Evolutionary conservation across 92 coral and sea anemone species (phyloP).

Genomic region (Heteractis magnifica): DNA sequence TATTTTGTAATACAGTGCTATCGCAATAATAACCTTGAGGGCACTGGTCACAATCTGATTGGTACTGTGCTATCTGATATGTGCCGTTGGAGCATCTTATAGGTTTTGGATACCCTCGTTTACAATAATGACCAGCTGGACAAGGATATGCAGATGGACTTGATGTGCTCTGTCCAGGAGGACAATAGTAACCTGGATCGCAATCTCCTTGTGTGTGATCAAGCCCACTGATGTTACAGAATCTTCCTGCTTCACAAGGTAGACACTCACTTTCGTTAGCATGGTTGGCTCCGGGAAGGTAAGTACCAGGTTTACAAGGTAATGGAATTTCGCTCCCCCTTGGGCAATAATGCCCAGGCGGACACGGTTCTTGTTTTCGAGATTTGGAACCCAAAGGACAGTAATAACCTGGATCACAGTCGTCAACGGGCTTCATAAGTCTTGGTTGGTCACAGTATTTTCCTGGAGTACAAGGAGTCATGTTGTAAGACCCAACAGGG

Average conservation of each 20-base stretch:
- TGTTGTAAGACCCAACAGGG: slow-evolving; percentile 62
- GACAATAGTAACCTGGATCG: slow-evolving; percentile 81
- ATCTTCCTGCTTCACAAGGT: slow-evolving; percentile 78
- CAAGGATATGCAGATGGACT: slow-evolving; percentile 72
- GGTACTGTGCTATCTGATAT: slow-evolving; percentile 68
- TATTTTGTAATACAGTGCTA: slow-evolving; percentile 48
- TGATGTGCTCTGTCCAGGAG: slow-evolving; percentile 77
- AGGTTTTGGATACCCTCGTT: slow-evolving; percentile 66
- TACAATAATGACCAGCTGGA: slow-evolving; percentile 79
- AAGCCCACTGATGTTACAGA: slow-evolving; percentile 88
- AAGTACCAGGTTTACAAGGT: slow-evolving; percentile 84
- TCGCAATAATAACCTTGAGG: slow-evolving; percentile 87
- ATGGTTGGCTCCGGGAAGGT: slow-evolving; percentile 75
- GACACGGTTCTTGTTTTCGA: slow-evolving; percentile 67
- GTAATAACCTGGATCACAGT: slow-evolving; percentile 88
- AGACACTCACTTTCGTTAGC: slow-evolving; percentile 72
- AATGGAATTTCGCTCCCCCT: slow-evolving; percentile 55
- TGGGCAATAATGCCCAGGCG: slow-evolving; percentile 85
- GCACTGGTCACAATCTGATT: slow-evolving; percentile 67
- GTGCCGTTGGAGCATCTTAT: slow-evolving; percentile 88
- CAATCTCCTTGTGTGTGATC: slow-evolving; percentile 69
- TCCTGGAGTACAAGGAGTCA: slow-evolving; percentile 88
- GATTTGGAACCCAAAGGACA: slow-evolving; percentile 84
- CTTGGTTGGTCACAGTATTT: slow-evolving; percentile 63
- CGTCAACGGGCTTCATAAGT: slow-evolving; percentile 54